phyloP scores from a whole-genome alignment of 2,113 vertebrate species.

The Ictalurus punctatus region DNA sequence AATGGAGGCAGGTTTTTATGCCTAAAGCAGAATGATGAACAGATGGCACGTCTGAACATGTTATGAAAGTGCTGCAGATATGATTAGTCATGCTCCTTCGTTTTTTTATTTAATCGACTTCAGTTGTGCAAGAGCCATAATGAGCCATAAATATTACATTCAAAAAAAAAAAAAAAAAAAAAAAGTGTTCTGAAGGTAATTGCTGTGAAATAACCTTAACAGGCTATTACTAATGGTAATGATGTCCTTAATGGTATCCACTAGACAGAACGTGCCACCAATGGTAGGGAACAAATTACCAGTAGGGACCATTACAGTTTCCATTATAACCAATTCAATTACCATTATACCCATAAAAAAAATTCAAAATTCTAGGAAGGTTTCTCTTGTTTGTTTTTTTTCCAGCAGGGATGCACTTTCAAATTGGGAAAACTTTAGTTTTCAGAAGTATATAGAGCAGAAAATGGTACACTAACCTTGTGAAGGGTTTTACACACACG shows the following conservation, averaged over 20 bases:
- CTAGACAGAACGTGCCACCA: too few relatives aligned
- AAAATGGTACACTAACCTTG: too few relatives aligned
- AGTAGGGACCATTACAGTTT: too few relatives aligned
- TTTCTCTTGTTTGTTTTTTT: too few relatives aligned
- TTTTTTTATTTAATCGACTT: constrained; percentile 3
- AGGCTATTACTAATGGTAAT: background rate
- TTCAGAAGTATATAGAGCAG: background rate
- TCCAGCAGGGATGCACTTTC: background rate
- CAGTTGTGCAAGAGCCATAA: background rate
- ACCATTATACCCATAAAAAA: too few relatives aligned
- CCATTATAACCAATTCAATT: too few relatives aligned
- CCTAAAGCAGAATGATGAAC: constrained; percentile 34
- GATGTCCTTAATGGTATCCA: too few relatives aligned
- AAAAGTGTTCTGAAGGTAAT: background rate
- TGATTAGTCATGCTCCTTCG: constrained; percentile 53
- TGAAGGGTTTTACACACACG: background rate
- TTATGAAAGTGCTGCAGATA: constrained; percentile 44
- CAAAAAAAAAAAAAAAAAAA: background rate
- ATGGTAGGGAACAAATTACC: too few relatives aligned
- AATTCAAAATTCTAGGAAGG: too few relatives aligned
- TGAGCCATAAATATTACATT: background rate
- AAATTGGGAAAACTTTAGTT: background rate
- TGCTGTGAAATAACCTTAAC: background rate
- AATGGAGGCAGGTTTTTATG: constrained; percentile 10
- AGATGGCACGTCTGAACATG: constrained; percentile 36